Evolutionary conservation across 2,888 invertebrate species (phyloP).

Genomic region (Sisyra terminalis): DNA sequence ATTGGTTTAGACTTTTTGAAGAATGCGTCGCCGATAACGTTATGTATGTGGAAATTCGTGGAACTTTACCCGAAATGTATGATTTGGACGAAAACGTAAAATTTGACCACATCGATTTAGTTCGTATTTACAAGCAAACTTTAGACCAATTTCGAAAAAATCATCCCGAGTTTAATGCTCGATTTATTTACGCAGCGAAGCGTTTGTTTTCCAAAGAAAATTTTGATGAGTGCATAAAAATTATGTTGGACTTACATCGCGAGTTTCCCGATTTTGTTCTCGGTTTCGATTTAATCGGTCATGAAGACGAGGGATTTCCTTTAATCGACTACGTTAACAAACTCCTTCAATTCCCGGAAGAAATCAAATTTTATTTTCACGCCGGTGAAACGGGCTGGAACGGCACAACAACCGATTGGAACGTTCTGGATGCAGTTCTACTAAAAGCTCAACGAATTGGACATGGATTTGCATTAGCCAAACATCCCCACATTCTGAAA

Average conservation of each 20-base stretch:
- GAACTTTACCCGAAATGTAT: constrained; percentile 42
- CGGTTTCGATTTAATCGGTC: constrained; percentile 69
- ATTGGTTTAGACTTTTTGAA: constrained; percentile 43
- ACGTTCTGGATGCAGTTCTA: constrained; percentile 59
- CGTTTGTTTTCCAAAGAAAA: constrained; percentile 26
- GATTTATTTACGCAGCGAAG: constrained; percentile 48
- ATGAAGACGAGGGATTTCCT: constrained; percentile 53
- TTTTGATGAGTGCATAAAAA: constrained; percentile 22
- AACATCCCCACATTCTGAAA: constrained; percentile 50
- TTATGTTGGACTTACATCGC: constrained; percentile 24
- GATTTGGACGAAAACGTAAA: constrained; percentile 43
- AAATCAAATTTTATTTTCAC: constrained; percentile 56
- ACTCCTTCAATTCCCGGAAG: constrained; percentile 29
- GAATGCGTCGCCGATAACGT: constrained; percentile 49
- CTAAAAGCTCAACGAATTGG: constrained; percentile 60
- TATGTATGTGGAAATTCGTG: constrained; percentile 51
- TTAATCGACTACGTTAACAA: constrained; percentile 41
- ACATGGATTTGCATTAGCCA: constrained; percentile 56
- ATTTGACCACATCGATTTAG: constrained; percentile 37
- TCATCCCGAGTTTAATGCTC: constrained; percentile 47
- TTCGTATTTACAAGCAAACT: constrained; percentile 37
- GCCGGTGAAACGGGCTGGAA: constrained; percentile 71
- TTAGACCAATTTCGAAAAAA: constrained; percentile 37
- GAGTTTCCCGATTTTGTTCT: constrained; percentile 47
- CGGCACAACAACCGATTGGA: constrained; percentile 46